phyloP scores from a whole-genome alignment of 2,113 vertebrate genomes.

The Proterorhinus semilunaris region DNA sequence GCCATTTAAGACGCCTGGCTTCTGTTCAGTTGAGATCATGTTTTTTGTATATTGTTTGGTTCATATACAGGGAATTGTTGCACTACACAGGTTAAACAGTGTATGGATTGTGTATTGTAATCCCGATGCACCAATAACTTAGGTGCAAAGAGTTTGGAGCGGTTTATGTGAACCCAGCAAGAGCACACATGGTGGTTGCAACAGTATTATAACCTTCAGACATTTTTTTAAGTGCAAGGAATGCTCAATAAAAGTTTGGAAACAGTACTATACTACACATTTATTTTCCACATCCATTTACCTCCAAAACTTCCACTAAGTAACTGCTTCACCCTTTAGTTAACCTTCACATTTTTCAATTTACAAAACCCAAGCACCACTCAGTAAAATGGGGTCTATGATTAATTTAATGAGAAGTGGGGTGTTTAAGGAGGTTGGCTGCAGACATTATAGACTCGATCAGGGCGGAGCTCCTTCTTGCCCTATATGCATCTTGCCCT shows the following conservation, averaged over 20 bases:
- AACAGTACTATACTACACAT: too few species aligned
- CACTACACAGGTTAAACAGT: too few species aligned
- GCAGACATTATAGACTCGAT: conserved; percentile 35
- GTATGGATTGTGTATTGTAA: too few species aligned
- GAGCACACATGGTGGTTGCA: too few species aligned
- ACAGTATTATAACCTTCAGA: too few species aligned
- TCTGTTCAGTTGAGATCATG: conserved; percentile 15
- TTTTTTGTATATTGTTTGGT: conserved; percentile 14
- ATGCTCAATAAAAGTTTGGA: too few species aligned
- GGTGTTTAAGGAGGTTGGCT: neutral
- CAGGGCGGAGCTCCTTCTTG: conserved; percentile 38
- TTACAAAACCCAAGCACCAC: neutral
- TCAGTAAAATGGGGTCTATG: neutral
- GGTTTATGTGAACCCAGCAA: too few species aligned
- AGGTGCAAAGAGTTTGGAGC: too few species aligned
- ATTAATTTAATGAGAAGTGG: neutral
- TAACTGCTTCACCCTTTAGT: neutral
- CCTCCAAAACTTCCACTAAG: neutral
- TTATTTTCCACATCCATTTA: neutral
- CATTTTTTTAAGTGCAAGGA: too few species aligned
- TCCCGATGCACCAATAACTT: too few species aligned
- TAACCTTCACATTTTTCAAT: conserved; percentile 8
- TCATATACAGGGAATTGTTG: too few species aligned
- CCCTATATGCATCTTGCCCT: conserved; percentile 60
- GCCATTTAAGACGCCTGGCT: conserved; percentile 15